phyloP scores from a whole-genome alignment of 2,113 vertebrate species.

The Fulica atra region DNA sequence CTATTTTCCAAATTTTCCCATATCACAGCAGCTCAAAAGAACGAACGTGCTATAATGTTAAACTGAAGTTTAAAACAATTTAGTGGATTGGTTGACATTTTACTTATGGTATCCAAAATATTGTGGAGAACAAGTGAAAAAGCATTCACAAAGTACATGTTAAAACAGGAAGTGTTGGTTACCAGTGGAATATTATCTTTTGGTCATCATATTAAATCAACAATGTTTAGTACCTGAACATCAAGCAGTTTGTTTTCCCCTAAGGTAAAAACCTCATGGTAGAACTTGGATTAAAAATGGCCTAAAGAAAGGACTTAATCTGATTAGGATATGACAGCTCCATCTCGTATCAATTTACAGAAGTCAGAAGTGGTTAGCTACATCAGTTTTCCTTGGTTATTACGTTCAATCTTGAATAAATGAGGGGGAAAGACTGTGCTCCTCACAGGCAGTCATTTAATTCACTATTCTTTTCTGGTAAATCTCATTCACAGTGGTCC shows the following conservation, averaged over 20 bases:
- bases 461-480: conserved; percentile 27
- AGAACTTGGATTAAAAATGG: conserved; percentile 41
- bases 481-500: not conserved
- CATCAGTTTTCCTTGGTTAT: conserved; percentile 57
- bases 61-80: not conserved
- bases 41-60: not conserved
- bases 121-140: not conserved
- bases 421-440: conserved; percentile 26
- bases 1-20: not conserved
- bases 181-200: not conserved
- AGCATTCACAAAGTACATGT: not conserved
- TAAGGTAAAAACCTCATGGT: conserved; percentile 14
- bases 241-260: conserved; percentile 15
- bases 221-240: not conserved
- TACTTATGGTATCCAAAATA: not conserved
- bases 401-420: conserved; percentile 53
- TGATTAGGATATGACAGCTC: conserved; percentile 57
- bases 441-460: conserved; percentile 48
- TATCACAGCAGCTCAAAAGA: not conserved
- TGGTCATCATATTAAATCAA: not conserved
- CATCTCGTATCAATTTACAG: conserved; percentile 51
- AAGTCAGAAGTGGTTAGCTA: conserved; percentile 51
- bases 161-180: not conserved
- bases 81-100: not conserved
- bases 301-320: conserved; percentile 56